Base-by-base conservation (phyloP, 2,888 invertebrate species). In the Euzetes globulus region DNA sequence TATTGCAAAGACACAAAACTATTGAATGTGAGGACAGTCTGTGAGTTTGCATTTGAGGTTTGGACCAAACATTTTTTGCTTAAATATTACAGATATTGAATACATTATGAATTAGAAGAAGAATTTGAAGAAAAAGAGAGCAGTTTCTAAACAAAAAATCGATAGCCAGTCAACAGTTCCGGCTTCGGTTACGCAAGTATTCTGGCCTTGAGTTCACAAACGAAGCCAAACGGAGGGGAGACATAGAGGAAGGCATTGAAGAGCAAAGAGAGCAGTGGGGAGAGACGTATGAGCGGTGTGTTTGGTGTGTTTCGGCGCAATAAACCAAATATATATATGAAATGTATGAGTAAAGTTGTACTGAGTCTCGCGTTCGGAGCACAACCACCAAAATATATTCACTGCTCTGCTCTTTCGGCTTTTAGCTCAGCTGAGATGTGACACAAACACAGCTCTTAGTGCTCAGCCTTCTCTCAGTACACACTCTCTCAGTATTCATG, bases 381-480 rank as follows among this genome's bases (percentile, higher is more conserved):
- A 37, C 63, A 37, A 27, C 63, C 17, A 41, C 22, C 68, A 68
- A 19, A 41, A 68, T 68, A 63, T 27, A 33, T 41, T n/a, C 41
- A 9, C 41, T 41, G 41, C 41, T 41, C 41, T 60, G 27, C 29
- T 15, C 60, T 33, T 63, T 63, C 17, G 17, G 37, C 9, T 13
- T 41, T 63, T 17, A 65, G 70, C 45, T 47, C 45, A 70, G 70
- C 70, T 70, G 70, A 70, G 70, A 70, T 70, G 70, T 70, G 70
- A 70, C 37, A 45, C 47, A 17, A 22, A 63, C 33, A 27, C 7
- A 27, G 11, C 27, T 65, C 17, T 70, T 41, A 41, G 41, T 41
- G 41, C 41, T 13, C 41, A 41, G 41, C 41, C 45, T 37, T 45
- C 45, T 11, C 47, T 47, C 22, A 27, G 22, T 22, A 27, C 27